Evolutionary conservation across 1,140 invertebrate species (phyloP), one percentile per base, ranked within the genome.

Genomic region (Dolichoris vasculosae): DNA sequence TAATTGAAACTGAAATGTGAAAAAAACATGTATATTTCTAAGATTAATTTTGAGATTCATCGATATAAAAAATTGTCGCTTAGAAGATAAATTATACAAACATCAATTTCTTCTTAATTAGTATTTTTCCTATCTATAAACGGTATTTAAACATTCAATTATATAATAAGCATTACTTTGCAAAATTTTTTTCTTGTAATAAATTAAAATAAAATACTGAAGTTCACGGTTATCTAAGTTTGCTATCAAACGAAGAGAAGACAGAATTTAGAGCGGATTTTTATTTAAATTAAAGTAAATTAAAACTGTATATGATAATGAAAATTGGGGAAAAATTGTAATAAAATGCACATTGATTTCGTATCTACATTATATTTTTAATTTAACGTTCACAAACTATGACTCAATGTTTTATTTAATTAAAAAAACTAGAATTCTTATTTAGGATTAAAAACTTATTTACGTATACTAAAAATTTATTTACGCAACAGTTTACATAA

Each of bases 191-290:
- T 26, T 78, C 75, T 35, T 51, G 32, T 51, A 59, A 79, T 64
- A 79, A 79, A 79, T 79, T 64, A 79, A 9, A 51, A 63, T 63
- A 78, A 59, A 59, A 43, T 26, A n/a, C n/a, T 79, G 23, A 79
- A 63, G 55, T 64, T 79, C 76, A 64, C 17, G 55, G 77, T 40
- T 71, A 69, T 69, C 32, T 35, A 71, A 71, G 4, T 7, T 71
- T 71, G 7, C 40, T 71, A 71, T 71, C 35, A 64, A 64, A 32
- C 9, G 2, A 32, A 40, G n/a, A 40, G 9, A 40, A 71, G 11
- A 71, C 40, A 67, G 9, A 40, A 71, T 40, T 71, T 40, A 40
- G 9, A 35, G 26, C 17, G 35, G 40, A 40, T 40, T 40, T 71
- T 17, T 32, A 40, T n/a, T 40, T 26, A 40, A 67, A 67, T 71